Evolutionary conservation across 2,888 invertebrate species (phyloP), one percentile per base, ranked within the genome.

Genomic region (Abrostola triplasia): DNA sequence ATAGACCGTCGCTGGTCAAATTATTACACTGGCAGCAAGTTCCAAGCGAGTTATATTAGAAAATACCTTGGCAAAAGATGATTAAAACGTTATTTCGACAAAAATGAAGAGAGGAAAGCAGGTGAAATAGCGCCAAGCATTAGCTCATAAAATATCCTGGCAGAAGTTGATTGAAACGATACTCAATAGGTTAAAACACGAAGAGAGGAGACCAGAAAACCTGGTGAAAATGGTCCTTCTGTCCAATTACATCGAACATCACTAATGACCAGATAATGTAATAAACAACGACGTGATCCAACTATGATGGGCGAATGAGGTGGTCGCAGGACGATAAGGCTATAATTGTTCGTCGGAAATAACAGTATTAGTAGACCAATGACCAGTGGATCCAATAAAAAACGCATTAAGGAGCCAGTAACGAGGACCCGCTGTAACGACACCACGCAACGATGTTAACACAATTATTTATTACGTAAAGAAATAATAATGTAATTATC

Each of bases 341-440:
- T 62, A 58, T 62, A 64, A 73, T 67, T 76, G 73, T 77, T 73
- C 42, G 55, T 59, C 49, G 51, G 58, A 73, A 80, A 77, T 67
- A 73, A 77, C 57, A 73, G 76, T 66, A 79, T 73, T 64, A 79
- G 62, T 64, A 66, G 77, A 78, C 80, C 85, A 84, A 85, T 84
- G 79, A 79, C 68, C 79, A 76, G 83, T 82, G 85, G 84, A 84
- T 84, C 81, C 77, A 84, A 86, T 86, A 81, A 83, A 82, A 72
- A 69, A 56, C 57, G 74, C 75, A 77, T 80, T 77, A 74, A 58
- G 40, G 59, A 63, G 61, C 59, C 68, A 58, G 52, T 59, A 54
- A 36, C 35, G 42, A 49, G n/a, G 8, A 5, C 5, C 1, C 24
- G 1, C 54, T 5, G 6, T 47, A 24, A 5, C 24, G 24, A 24